A percentile compares a stretch with the other conserved stretches of the same genome.
These are phyloP conservation scores for Agrotis exclamationis DNA, from an alignment of 2,888 invertebrate genomes.

Conservation along the genomic window DNA sequence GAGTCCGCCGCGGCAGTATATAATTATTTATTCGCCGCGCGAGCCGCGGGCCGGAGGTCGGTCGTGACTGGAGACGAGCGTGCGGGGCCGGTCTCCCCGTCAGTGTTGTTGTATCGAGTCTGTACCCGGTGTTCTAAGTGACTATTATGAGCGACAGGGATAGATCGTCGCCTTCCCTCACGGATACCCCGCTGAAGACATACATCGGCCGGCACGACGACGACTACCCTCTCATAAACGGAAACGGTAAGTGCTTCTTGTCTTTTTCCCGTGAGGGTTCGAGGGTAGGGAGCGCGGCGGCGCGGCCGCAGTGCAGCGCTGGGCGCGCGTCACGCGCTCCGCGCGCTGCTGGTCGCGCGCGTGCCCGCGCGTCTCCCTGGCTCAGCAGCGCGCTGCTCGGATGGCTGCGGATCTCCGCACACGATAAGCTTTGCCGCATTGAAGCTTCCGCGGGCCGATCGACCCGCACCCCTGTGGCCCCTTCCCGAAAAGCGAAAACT, in stretches of 20 bases:
- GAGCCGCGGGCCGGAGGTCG: conserved; percentile 91
- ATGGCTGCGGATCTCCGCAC: conserved; percentile 68
- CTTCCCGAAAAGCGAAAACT: conserved; percentile 73
- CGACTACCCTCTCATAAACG: conserved; percentile 95
- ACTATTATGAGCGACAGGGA: conserved; percentile 97
- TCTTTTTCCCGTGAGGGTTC: conserved; percentile 27
- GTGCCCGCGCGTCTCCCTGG: conserved; percentile 64
- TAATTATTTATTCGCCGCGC: conserved; percentile 88
- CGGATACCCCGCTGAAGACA: conserved; percentile 97
- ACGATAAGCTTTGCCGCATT: conserved; percentile 84
- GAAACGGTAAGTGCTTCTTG: conserved; percentile 92
- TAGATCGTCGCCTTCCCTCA: conserved; percentile 96
- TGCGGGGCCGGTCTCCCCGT: conserved; percentile 87
- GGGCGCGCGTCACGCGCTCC: conserved; percentile 65
- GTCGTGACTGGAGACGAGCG: conserved; percentile 81
- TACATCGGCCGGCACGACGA: conserved; percentile 96
- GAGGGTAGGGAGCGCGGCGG: background rate
- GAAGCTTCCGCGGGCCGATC: conserved; percentile 83
- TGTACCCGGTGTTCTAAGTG: conserved; percentile 84
- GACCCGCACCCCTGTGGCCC: conserved; percentile 78
- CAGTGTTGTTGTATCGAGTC: conserved; percentile 81
- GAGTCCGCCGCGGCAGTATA: conserved; percentile 68
- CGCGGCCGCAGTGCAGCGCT: conserved; percentile 43
- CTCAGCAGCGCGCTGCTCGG: conserved; percentile 65
- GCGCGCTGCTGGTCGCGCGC: conserved; percentile 61